phyloP scores from a whole-genome alignment of 2,888 invertebrate genomes.

The Meteorus cinctellus region DNA sequence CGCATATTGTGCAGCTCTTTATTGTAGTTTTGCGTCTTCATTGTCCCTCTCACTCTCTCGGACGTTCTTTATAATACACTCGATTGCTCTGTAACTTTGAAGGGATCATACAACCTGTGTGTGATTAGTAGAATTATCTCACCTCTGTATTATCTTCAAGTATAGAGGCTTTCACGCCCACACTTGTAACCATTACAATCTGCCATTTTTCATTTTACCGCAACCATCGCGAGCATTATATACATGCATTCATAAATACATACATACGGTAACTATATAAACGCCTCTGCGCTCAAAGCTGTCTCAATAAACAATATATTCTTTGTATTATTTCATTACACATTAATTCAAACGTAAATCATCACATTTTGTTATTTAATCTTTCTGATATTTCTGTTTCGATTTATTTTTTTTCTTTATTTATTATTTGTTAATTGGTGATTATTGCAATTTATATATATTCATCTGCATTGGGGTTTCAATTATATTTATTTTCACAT shows the following conservation, averaged over 20 bases:
- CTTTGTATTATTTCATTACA: constrained; percentile 8
- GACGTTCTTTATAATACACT: not conserved
- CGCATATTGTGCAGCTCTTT: not conserved
- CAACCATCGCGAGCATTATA: not conserved
- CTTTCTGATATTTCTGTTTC: too few relatives aligned
- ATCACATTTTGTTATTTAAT: not conserved
- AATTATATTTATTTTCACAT: too few relatives aligned
- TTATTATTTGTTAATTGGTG: too few relatives aligned
- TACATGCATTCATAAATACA: not conserved
- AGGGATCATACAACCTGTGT: constrained; percentile 7
- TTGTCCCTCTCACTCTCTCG: not conserved
- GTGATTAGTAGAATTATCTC: constrained; percentile 42
- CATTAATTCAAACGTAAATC: constrained; percentile 4
- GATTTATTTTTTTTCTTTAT: too few relatives aligned
- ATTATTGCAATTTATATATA: too few relatives aligned
- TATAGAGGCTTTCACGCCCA: constrained; percentile 31
- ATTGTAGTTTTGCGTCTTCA: not conserved
- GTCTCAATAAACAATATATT: constrained; percentile 30
- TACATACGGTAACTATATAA: not conserved
- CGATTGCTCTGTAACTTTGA: not conserved
- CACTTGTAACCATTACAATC: constrained; percentile 27
- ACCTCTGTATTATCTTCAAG: constrained; percentile 27
- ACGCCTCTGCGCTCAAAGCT: constrained; percentile 20
- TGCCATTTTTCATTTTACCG: constrained; percentile 31
- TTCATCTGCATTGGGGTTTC: too few relatives aligned